These are phyloP conservation scores for Phortica okadai DNA, from an alignment of 2,888 invertebrate genomes.

Conservation along the genomic window DNA sequence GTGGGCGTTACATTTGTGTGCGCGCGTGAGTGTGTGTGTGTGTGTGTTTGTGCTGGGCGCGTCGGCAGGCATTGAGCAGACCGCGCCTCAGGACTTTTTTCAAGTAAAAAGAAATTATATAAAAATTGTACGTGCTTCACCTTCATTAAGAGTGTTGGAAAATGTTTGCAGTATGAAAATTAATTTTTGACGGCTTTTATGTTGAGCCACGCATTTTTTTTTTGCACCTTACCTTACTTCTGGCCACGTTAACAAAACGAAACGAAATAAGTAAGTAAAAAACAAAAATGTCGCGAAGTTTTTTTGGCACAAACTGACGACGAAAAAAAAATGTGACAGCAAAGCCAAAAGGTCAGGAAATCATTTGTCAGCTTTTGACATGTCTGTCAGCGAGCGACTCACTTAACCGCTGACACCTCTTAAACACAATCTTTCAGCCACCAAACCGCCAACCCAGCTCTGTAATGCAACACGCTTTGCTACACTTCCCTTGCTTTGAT, in stretches of 20 bases:
- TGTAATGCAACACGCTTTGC: too few relatives aligned
- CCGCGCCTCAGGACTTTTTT: background rate
- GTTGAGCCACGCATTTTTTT: background rate
- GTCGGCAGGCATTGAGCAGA: background rate
- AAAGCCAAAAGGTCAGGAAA: conserved; percentile 12
- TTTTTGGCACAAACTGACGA: background rate
- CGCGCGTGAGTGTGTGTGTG: background rate
- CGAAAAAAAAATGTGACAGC: background rate
- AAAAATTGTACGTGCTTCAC: background rate
- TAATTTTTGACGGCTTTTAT: background rate
- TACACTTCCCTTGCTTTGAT: background rate
- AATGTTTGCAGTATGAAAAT: background rate
- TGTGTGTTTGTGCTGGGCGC: background rate
- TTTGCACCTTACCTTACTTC: background rate
- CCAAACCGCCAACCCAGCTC: background rate
- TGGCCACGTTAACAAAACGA: background rate
- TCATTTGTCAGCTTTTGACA: conserved; percentile 34
- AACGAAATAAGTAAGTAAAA: background rate
- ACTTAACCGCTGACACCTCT: background rate
- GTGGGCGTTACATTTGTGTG: background rate
- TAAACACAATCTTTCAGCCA: background rate
- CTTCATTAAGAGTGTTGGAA: background rate
- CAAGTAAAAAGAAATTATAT: background rate
- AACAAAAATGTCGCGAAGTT: background rate
- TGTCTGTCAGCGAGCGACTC: background rate